Conservation (phyloP, 2,888 invertebrate genomes). For the Ectemnius lituratus region DNA sequence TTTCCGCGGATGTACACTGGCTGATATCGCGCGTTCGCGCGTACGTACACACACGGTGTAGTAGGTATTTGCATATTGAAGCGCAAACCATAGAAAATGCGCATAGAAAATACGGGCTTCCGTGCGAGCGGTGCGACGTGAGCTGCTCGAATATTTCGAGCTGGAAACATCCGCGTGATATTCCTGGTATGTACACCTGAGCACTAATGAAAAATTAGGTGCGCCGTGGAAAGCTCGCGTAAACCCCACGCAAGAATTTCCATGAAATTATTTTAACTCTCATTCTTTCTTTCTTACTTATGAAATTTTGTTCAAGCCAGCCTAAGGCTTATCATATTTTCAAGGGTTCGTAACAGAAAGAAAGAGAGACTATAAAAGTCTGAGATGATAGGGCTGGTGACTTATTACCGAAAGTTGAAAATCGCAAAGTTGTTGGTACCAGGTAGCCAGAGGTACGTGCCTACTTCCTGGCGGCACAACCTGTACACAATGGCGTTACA, state of each 20-base stretch:
- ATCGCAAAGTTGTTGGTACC: constrained; percentile 48
- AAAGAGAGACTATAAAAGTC: too few species aligned
- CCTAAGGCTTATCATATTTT: too few species aligned
- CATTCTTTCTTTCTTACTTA: too few species aligned
- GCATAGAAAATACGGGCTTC: constrained; percentile 9
- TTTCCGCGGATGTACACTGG: constrained; percentile 13
- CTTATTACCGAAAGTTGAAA: constrained; percentile 58
- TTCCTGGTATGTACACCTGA: too few species aligned
- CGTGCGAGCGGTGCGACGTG: background rate
- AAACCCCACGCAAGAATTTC: too few species aligned
- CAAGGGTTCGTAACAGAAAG: too few species aligned
- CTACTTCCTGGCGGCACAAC: constrained; percentile 35
- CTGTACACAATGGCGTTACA: constrained; percentile 40
- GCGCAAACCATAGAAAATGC: constrained; percentile 7
- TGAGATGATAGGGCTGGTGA: constrained; percentile 15
- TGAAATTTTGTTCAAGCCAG: too few species aligned
- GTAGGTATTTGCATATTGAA: constrained; percentile 7
- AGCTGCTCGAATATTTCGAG: background rate
- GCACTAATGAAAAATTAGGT: too few species aligned
- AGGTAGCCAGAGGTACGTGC: constrained; percentile 11
- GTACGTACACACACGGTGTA: too few species aligned
- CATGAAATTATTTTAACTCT: too few species aligned
- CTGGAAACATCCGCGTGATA: background rate
- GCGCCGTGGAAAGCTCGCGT: too few species aligned
- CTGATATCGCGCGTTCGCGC: too few species aligned